A percentile compares a stretch with the other conserved stretches of the same genome.
Evolutionary conservation across 30 jellyfish, hydroid and myxozoan species (phyloP).

Genomic region (Hydra vulgaris): DNA sequence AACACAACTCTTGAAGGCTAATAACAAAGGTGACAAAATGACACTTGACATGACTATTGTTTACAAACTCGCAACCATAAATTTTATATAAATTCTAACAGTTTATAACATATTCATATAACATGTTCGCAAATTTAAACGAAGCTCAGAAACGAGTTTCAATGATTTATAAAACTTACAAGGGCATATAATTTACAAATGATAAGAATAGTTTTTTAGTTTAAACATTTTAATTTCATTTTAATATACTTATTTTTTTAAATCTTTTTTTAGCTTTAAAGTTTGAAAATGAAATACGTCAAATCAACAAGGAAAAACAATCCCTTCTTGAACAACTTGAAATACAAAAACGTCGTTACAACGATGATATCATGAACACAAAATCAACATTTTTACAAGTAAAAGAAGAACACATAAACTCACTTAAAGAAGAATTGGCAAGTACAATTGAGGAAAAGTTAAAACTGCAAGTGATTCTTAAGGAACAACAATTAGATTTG

Average conservation of each 20-base stretch:
- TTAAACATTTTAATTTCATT: conserved; percentile 14
- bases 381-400: conserved; percentile 28
- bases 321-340: conserved; percentile 44
- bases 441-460: conserved; percentile 43
- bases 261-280: neutral
- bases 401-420: conserved; percentile 60
- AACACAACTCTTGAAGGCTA: conserved; percentile 27
- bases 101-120: too few species aligned
- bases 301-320: conserved; percentile 31
- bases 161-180: too few species aligned
- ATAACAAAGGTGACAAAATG: conserved; percentile 29
- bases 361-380: conserved; percentile 48
- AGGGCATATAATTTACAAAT: too few species aligned
- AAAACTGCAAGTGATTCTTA: conserved; percentile 38
- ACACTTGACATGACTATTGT: neutral
- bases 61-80: neutral
- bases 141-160: too few species aligned
- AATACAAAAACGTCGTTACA: conserved; percentile 51
- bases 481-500: conserved; percentile 27
- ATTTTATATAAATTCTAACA: too few species aligned
- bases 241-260: neutral
- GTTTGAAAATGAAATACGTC: conserved; percentile 24
- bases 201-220: too few species aligned
- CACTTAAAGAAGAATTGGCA: conserved; percentile 53
- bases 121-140: too few species aligned